phyloP scores from a whole-genome alignment of 1,140 invertebrate genomes.

The Phymastichus coffea region DNA sequence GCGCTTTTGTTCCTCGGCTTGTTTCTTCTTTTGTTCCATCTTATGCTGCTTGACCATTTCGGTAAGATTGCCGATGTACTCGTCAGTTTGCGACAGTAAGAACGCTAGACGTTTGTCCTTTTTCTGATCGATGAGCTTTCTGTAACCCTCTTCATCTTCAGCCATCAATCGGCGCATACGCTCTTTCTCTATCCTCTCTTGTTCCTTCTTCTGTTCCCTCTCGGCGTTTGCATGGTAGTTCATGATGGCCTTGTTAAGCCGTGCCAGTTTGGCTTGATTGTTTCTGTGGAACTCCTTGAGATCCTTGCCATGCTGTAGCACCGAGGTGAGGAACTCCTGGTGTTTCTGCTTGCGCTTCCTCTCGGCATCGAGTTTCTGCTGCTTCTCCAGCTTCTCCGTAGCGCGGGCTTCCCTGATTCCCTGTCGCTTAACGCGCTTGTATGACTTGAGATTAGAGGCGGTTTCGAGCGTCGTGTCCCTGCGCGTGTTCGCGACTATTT shows the following conservation, averaged over 20 bases:
- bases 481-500: conserved; percentile 75
- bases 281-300: conserved; percentile 97
- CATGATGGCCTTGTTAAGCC: conserved; percentile 93
- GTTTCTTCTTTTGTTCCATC: conserved; percentile 81
- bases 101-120: conserved; percentile 99
- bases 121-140: conserved; percentile 99
- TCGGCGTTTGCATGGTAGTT: conserved; percentile 98
- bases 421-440: conserved; percentile 94
- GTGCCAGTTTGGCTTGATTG: conserved; percentile 79
- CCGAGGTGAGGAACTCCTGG: conserved; percentile 91
- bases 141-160: conserved; percentile 90
- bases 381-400: conserved; percentile 97
- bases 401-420: conserved; percentile 92
- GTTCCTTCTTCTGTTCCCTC: conserved; percentile 98
- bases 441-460: conserved; percentile 93
- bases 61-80: conserved; percentile 95
- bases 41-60: conserved; percentile 97
- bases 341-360: conserved; percentile 93
- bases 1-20: conserved; percentile 78
- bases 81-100: conserved; percentile 96
- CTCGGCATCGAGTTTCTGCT: conserved; percentile 97
- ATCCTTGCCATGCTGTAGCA: conserved; percentile 96
- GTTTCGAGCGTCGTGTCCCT: conserved; percentile 95
- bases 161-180: conserved; percentile 98
- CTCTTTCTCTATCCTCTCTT: conserved; percentile 97